A percentile compares a stretch with the other conserved stretches of the same genome.
Conservation (phyloP, 2,113 vertebrate species). For the Talpa occidentalis region DNA sequence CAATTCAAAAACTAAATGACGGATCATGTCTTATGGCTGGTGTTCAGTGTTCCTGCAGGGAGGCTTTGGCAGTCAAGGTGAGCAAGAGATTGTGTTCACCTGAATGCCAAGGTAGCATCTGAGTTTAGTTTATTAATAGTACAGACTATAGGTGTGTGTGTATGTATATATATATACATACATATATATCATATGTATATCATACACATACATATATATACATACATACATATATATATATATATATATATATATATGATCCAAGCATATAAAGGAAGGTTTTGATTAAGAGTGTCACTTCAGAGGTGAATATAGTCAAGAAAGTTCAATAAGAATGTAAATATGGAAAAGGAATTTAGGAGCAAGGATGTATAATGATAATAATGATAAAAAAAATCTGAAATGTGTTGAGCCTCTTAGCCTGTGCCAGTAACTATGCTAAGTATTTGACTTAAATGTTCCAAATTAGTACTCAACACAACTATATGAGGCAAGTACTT, state of each 20-base stretch:
- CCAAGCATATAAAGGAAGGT: neutral
- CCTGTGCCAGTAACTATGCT: neutral
- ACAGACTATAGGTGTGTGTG: no score
- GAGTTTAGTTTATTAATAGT: neutral
- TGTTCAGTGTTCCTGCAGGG: neutral
- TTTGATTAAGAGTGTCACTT: neutral
- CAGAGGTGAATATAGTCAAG: neutral
- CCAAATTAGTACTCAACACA: neutral
- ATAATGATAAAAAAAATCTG: neutral
- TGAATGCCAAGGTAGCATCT: neutral
- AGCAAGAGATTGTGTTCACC: accelerated
- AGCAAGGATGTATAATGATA: neutral
- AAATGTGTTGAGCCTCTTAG: neutral
- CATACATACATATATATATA: no score
- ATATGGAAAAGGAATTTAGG: neutral
- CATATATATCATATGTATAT: no score
- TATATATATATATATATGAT: neutral
- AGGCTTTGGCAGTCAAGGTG: neutral
- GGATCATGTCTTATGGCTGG: neutral
- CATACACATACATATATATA: no score
- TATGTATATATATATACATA: no score
- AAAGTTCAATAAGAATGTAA: neutral
- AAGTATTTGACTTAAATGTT: neutral
- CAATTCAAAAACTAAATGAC: neutral
- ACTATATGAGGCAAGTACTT: neutral